phyloP scores from a whole-genome alignment of 2,113 vertebrate species.

The Pangasianodon hypophthalmus region DNA sequence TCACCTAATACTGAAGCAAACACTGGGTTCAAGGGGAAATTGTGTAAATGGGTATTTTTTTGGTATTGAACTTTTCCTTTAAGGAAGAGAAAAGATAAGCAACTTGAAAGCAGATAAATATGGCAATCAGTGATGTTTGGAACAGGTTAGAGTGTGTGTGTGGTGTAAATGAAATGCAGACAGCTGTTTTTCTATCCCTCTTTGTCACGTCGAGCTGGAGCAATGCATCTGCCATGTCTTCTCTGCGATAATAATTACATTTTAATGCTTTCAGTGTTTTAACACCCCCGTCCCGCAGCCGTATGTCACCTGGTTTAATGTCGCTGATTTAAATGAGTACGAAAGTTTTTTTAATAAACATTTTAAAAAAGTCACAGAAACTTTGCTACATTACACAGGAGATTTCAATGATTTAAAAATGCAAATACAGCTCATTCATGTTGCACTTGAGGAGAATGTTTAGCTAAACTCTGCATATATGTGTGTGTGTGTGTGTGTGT shows the following conservation, averaged over 20 bases:
- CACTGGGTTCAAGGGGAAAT: too few species aligned
- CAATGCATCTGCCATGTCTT: not conserved
- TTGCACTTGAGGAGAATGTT: not conserved
- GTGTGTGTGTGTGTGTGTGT: not conserved
- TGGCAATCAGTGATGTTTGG: not conserved
- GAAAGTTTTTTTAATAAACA: not conserved
- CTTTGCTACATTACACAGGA: not conserved
- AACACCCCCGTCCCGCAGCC: not conserved
- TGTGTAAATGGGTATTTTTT: too few species aligned
- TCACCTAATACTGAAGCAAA: too few species aligned
- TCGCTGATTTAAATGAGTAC: not conserved
- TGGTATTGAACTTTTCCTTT: not conserved
- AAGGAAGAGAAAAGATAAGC: not conserved
- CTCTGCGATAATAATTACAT: constrained; percentile 31
- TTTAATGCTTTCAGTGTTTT: constrained; percentile 31
- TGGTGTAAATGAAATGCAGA: constrained; percentile 56
- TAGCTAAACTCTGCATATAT: not conserved
- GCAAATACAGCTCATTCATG: not conserved
- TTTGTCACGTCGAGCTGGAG: constrained; percentile 35
- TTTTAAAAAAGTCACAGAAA: not conserved
- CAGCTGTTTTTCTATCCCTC: constrained; percentile 44
- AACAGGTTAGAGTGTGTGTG: constrained; percentile 14
- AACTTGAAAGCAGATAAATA: not conserved
- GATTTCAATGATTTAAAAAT: not conserved
- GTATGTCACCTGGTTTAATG: not conserved